Evolutionary conservation across 1,140 invertebrate genomes (phyloP), one percentile per base, ranked within the genome.

Genomic region (Odontomachus brunneus): DNA sequence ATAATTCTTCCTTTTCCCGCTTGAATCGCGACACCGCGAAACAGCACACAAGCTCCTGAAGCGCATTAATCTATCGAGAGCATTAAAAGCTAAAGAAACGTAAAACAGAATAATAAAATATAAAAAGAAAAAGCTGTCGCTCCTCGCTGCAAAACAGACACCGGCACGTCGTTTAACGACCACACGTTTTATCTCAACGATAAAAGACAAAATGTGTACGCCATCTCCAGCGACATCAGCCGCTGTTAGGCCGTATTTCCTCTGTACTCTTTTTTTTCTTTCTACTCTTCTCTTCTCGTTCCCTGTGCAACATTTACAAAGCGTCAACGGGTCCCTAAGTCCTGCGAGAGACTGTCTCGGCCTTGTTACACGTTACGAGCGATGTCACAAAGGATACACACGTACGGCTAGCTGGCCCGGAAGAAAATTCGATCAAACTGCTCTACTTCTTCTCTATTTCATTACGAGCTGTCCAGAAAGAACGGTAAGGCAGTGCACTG

Each of bases 401-500:
- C 29, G 5, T 5, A 69, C 55, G 1, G 55, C 7, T n/a, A n/a
- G 26, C 29, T 67, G 22, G 22, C 66, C 12, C 38, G 38, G 9
- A 26, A 66, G 62, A 38, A 65, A 66, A 44, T 7, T 44, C 38
- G 38, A 11, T 11, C 38, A 44, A 44, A 44, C 38, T 44, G 38
- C 3, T 44, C 9, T n/a, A n/a, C n/a, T n/a, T n/a, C n/a, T n/a
- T n/a, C 38, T 44, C 38, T 44, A 44, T 11, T 44, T 44, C 9
- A n/a, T 22, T 26, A 73, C 19, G 24, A 60, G 48, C n/a, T 57
- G 57, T 81, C 65, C 59, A 59, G 71, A 73, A 44, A 7, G 9
- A 67, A 78, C 24, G 26, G 22, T 88, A 81, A 87, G 60, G 26
- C 76, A 69, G 55, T 88, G 75, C 75, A 67, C 74, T 60, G 44